Evolutionary conservation across 2,797 vertebrate genomes (phyloP), one percentile per base, ranked within the genome.

Genomic region (Anabacerthia variegaticeps): DNA sequence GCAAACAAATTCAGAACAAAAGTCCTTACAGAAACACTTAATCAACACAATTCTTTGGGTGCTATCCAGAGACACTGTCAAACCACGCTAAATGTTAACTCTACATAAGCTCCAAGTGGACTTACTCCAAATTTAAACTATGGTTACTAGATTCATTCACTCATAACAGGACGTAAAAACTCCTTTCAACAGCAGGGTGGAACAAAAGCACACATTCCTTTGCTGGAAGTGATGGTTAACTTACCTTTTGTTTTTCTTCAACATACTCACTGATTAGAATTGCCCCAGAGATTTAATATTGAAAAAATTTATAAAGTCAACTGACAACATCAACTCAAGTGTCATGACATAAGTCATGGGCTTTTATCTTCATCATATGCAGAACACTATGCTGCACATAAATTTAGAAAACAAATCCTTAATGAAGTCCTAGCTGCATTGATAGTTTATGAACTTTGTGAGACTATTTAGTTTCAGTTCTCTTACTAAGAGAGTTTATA

Each of bases 181-280:
- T 87, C 48, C 32, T 44, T 90, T 73, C 37, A 93, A 30, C 49
- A 92, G 62, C 48, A 67, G 39, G 48, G 46, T 72, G 51, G 62
- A 88, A 96, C 58, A 90, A 91, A 93, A 85, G 39, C 59, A 59
- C 10, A 56, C 22, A 39, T 76, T 79, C 37, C 81, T 93, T 75
- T 91, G 49, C 74, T 90, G 63, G 32, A 92, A 76, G 39, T 37
- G 28, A 59, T 21, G 3, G 49, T 58, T 88, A 76, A 93, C 88
- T 95, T 82, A 96, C 94, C 88, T 93, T 92, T 65, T 94, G 56
- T 34, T 89, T 88, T 68, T 34, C 43, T 37, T 89, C 58, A 72
- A 1, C 34, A 49, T 17, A 75, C 73, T 96, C 66, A 84, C 63
- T 21, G 5, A 85, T 88, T 22, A 84, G 54, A 85, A 93, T 6